Percentiles rank a stretch among this genome's conserved stretches.
These are phyloP conservation scores for Poecilia gillii DNA, from an alignment of 2,797 vertebrate genomes.

Conservation along the genomic window DNA sequence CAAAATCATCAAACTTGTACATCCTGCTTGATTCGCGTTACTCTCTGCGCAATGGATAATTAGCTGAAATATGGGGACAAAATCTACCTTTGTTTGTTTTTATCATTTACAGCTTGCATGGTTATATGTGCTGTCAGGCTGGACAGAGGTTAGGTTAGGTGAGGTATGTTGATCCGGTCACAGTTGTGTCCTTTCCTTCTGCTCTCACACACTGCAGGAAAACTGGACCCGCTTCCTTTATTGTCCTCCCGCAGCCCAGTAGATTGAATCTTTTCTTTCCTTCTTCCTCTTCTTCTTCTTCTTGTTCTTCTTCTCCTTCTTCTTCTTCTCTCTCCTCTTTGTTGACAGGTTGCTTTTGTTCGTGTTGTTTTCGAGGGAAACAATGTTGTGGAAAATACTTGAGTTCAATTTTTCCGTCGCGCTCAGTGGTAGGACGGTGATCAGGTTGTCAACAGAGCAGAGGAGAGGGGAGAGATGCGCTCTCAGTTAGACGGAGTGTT, in stretches of 20 bases:
- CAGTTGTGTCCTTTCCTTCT: conserved; percentile 36
- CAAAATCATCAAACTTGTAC: background rate
- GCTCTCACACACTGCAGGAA: conserved; percentile 19
- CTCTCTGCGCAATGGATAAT: background rate
- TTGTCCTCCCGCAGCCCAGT: conserved; percentile 29
- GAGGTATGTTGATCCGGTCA: conserved; percentile 53
- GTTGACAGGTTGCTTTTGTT: conserved; percentile 36
- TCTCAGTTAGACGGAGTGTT: conserved; percentile 54
- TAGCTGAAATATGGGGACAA: background rate
- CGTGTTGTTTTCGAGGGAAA: conserved; percentile 18
- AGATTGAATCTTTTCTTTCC: background rate
- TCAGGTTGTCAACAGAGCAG: conserved; percentile 39
- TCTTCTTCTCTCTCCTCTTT: background rate
- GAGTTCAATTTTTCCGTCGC: conserved; percentile 49
- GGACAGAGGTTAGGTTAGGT: conserved; percentile 36
- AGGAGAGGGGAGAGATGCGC: conserved; percentile 54
- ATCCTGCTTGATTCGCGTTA: background rate
- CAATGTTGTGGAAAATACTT: conserved; percentile 41
- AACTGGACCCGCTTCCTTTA: conserved; percentile 28
- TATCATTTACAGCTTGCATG: background rate
- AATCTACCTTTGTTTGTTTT: background rate
- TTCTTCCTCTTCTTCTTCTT: background rate
- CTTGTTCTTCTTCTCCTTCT: background rate
- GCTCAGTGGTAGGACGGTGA: conserved; percentile 19
- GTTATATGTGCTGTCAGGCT: conserved; percentile 2